Base-by-base conservation (phyloP, 2,888 invertebrate genomes). In the Trichacis sp. region DNA sequence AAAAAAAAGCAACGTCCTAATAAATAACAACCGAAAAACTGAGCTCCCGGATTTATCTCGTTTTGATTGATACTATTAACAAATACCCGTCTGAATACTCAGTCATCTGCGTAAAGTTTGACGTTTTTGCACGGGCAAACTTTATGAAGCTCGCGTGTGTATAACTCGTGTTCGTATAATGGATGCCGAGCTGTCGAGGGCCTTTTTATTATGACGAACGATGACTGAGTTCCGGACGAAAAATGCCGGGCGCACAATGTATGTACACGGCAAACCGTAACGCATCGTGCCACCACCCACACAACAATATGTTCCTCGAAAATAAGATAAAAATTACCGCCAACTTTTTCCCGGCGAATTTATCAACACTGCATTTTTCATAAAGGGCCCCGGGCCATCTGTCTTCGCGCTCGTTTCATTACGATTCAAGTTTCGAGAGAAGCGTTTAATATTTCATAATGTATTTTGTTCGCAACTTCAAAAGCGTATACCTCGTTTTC, bases 201-300 rank as follows among this genome's bases (percentile, higher is more conserved):
- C 43, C 62, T 70, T 73, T 70, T 72, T 71, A 73, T 73, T 70
- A 72, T 74, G 72, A 74, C 64, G 72, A 69, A 75, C 73, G 71
- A 64, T 57, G 68, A 68, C 68, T 54, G 58, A 67, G 55, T 55
- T 64, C 51, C 45, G 46, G 19, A 54, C 48, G 62, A 58, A 68
- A 65, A 61, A 65, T 61, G 18, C 45, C 47, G 24, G 24, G 4
- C 33, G 51, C 60, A 33, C 48, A 48, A 49, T 40, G 19, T 17
- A 42, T 20, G 19, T 11, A 9, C 33, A 24, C 3, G 24, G n/a
- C 46, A 14, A 24, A 48, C 29, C 33, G 64, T 17, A 17, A 18
- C 19, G 45, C 18, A 45, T 45, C n/a, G 15, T 42, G 5, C 15
- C 19, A 2, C 6, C 4, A 24, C 14, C 6, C 24, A 18, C 24